phyloP scores from a whole-genome alignment of 64 coral and sea anemone genomes.

The Astreopora myriophthalma region DNA sequence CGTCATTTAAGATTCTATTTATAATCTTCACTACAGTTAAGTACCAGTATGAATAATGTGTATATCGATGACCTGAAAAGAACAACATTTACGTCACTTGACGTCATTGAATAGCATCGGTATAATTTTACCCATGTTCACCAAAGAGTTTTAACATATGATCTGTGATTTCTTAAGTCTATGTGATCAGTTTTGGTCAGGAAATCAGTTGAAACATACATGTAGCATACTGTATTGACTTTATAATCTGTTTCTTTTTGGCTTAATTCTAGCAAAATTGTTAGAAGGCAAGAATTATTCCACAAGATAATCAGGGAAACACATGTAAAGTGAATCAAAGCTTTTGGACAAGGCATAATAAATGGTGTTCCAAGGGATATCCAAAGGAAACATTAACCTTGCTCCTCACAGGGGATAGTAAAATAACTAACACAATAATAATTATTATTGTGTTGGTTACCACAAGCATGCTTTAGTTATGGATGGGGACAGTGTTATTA shows the following conservation, averaged over 20 bases:
- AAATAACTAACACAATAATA: not conserved
- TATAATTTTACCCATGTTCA: not conserved
- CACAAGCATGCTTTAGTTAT: not conserved
- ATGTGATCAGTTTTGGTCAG: too few relatives aligned
- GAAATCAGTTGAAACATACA: too few relatives aligned
- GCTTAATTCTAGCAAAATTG: too few relatives aligned
- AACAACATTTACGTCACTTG: slow-evolving; percentile 28
- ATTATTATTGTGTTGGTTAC: not conserved
- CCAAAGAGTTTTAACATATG: not conserved
- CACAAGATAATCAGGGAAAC: too few relatives aligned
- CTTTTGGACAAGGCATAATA: not conserved
- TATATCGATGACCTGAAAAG: not conserved
- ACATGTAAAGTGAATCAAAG: too few relatives aligned
- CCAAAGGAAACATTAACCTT: not conserved
- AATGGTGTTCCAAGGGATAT: not conserved
- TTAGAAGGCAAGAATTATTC: too few relatives aligned
- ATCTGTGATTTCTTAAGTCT: not conserved
- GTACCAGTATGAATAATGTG: not conserved
- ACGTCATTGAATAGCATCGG: not conserved
- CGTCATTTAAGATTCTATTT: not conserved
- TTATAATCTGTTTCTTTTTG: too few relatives aligned
- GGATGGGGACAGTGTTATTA: not conserved
- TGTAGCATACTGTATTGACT: too few relatives aligned
- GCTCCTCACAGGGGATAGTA: not conserved
- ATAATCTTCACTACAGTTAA: not conserved